phyloP scores from a whole-genome alignment of 1,140 invertebrate species.

The Procambarus clarkii region DNA sequence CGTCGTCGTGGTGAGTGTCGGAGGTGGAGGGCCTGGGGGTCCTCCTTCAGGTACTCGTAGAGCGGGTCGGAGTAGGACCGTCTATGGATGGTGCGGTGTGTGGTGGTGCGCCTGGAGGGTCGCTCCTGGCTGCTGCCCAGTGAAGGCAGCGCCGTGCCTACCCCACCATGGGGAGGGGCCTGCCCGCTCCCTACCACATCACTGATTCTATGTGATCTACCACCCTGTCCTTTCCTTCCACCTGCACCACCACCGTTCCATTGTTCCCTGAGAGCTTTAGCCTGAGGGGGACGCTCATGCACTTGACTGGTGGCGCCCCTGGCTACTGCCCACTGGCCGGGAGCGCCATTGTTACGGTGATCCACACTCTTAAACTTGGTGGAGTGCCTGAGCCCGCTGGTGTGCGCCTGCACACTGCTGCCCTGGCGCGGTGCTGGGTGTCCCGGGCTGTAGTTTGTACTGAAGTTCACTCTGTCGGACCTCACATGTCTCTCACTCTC shows the following conservation, averaged over 20 bases:
- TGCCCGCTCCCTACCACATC: not conserved
- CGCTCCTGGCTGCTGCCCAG: not conserved
- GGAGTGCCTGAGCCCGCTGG: not conserved
- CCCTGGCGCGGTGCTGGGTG: not conserved
- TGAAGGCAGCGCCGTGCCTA: not conserved
- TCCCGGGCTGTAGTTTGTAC: not conserved
- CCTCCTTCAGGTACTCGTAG: constrained; percentile 56
- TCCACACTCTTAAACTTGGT: not conserved
- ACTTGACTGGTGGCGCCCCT: not conserved
- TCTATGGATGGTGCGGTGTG: constrained; percentile 19
- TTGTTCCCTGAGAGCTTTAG: not conserved
- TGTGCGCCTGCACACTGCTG: not conserved
- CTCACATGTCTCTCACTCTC: not conserved
- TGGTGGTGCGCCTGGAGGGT: not conserved
- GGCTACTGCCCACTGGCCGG: not conserved
- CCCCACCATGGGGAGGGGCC: not conserved
- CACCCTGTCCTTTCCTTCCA: not conserved
- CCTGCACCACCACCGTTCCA: not conserved
- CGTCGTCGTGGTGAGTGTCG: constrained; percentile 3
- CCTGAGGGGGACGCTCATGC: not conserved
- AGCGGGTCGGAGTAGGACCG: constrained; percentile 62
- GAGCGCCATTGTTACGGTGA: not conserved
- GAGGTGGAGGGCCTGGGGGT: not conserved
- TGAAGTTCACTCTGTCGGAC: not conserved
- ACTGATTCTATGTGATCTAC: not conserved